Conservation (phyloP, 2,113 vertebrate species). For the Seriola dumerili region DNA sequence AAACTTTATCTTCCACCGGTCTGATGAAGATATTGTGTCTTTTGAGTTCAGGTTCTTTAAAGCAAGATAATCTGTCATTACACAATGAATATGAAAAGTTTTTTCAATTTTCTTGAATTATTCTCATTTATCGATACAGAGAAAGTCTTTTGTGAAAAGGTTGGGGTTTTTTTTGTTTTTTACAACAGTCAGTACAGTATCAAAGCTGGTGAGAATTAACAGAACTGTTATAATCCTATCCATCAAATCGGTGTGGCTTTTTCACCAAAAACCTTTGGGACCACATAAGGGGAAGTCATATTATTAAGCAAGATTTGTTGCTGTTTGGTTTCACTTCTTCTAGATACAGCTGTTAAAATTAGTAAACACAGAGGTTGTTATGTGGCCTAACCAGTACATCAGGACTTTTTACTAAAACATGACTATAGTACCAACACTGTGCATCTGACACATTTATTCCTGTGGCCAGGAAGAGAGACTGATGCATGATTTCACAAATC, state of each 20-base stretch:
- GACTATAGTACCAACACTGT: not conserved
- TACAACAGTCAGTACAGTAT: too few species aligned
- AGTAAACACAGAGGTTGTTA: not conserved
- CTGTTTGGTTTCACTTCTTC: constrained; percentile 30
- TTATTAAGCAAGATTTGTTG: constrained; percentile 7
- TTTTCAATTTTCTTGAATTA: not conserved
- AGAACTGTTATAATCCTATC: not conserved
- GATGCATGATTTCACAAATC: not conserved
- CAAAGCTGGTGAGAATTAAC: not conserved
- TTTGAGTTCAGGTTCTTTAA: not conserved
- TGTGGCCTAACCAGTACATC: not conserved
- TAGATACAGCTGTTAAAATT: not conserved
- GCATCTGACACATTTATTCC: not conserved
- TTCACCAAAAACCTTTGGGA: not conserved
- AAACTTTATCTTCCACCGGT: not conserved
- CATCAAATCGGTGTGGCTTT: not conserved
- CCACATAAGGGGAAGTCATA: constrained; percentile 6
- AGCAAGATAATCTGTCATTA: not conserved
- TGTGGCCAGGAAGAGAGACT: not conserved
- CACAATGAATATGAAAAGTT: not conserved
- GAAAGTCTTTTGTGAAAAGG: not conserved
- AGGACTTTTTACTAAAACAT: not conserved
- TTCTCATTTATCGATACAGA: not conserved
- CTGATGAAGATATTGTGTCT: not conserved
- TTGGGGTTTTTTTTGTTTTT: not conserved